Evolutionary conservation across 2,113 vertebrate genomes (phyloP).

Genomic region (Hydrochoerus hydrochaeris): DNA sequence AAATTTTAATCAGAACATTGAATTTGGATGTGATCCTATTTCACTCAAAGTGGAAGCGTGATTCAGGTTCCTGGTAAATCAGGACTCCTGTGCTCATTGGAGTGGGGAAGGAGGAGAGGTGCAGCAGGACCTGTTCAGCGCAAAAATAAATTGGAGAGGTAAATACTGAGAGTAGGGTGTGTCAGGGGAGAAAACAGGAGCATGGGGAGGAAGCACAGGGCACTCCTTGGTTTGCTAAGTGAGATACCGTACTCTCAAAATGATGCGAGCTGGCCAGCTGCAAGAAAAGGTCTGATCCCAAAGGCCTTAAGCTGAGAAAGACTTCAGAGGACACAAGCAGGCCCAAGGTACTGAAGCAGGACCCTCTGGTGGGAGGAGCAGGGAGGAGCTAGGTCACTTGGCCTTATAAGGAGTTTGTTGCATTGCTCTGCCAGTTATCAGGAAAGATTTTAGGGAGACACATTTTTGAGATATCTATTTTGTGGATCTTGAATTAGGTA

Average conservation of each 20-base stretch:
- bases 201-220: not conserved
- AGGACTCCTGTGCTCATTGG: not conserved
- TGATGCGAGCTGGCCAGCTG: not conserved
- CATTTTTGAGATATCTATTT: not conserved
- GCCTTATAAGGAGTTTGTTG: not conserved
- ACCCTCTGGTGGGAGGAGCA: not conserved
- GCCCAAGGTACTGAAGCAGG: not conserved
- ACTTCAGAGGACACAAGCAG: not conserved
- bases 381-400: not conserved
- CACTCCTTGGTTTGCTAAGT: not conserved
- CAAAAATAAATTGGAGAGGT: not conserved
- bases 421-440: not conserved
- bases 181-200: accelerated
- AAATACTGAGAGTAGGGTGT: not conserved
- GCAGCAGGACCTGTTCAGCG: too few relatives aligned
- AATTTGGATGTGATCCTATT: not conserved
- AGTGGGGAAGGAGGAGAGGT: too few relatives aligned
- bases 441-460: not conserved
- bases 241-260: not conserved
- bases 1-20: slow-evolving; percentile 44
- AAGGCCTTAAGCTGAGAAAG: not conserved
- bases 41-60: not conserved
- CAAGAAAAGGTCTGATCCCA: not conserved
- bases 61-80: not conserved
- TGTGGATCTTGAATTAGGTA: not conserved